Conservation (phyloP, 1,140 invertebrate species). For the Drosophila nikananu region DNA sequence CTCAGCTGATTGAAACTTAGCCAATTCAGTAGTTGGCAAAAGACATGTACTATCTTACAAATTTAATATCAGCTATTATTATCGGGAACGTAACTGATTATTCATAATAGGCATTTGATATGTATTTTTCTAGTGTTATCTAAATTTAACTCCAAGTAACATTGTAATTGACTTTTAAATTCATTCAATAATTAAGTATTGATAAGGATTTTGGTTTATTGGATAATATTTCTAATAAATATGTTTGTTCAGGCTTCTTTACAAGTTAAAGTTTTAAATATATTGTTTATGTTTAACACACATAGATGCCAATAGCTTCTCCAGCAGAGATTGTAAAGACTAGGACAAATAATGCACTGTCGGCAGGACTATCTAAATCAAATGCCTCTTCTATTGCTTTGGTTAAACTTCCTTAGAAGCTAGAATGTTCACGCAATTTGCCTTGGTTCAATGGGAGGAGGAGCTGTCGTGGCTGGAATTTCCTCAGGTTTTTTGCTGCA, state of each 20-base stretch:
- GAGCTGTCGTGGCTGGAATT: conserved; percentile 10
- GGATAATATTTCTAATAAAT: not conserved
- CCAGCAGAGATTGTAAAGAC: not conserved
- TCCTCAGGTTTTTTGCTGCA: conserved; percentile 32
- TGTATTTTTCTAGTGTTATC: not conserved
- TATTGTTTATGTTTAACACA: not conserved
- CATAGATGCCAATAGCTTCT: not conserved
- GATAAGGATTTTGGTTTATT: not conserved
- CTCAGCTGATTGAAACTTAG: not conserved
- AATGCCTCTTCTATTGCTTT: not conserved
- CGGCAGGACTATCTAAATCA: not conserved
- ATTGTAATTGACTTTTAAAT: too few species aligned
- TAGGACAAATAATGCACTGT: not conserved
- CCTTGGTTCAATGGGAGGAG: not conserved
- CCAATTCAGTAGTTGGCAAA: not conserved
- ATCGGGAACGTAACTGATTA: not conserved
- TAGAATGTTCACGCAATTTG: conserved; percentile 18
- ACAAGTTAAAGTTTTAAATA: not conserved
- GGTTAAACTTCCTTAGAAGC: not conserved
- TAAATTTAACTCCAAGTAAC: too few species aligned
- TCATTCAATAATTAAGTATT: too few species aligned
- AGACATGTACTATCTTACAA: not conserved
- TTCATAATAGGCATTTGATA: not conserved
- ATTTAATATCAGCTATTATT: not conserved
- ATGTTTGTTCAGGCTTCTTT: not conserved